Percentiles rank a stretch among this genome's conserved stretches.
Evolutionary conservation across 2,113 vertebrate species (phyloP).

Genomic region (Eurystomus gularis): DNA sequence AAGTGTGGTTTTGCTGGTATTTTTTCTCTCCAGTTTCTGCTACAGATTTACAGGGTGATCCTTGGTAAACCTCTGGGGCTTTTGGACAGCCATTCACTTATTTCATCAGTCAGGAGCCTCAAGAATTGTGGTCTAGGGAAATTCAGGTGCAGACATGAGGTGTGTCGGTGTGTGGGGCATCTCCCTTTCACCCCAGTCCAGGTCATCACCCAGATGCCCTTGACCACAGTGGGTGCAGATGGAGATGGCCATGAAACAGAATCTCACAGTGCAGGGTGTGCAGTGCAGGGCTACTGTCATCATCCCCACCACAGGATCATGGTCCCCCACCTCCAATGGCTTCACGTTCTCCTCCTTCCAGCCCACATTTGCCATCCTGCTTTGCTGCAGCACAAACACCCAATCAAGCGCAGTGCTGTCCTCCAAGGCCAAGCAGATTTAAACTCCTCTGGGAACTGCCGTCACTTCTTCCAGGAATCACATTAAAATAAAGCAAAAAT

Average conservation of each 20-base stretch:
- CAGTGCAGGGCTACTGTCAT: neutral
- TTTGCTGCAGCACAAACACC: neutral
- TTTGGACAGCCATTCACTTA: neutral
- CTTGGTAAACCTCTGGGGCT: neutral
- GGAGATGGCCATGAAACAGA: neutral
- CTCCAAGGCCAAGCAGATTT: neutral
- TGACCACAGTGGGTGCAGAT: rapidly evolving
- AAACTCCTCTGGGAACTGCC: neutral
- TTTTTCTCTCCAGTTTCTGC: neutral
- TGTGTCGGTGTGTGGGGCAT: neutral
- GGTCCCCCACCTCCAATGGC: neutral
- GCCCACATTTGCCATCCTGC: neutral
- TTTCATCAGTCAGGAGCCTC: neutral
- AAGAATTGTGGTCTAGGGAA: neutral
- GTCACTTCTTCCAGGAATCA: conserved; percentile 17
- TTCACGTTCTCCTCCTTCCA: neutral
- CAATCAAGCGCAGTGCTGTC: neutral
- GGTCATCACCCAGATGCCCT: neutral
- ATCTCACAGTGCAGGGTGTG: neutral
- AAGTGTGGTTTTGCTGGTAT: neutral
- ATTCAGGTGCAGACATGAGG: neutral
- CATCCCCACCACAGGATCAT: neutral
- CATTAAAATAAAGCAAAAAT: neutral
- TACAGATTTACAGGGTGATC: neutral
- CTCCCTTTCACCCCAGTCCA: neutral